These are phyloP conservation scores for Sternotherus odoratus DNA, from an alignment of 2,797 vertebrate genomes.

Conservation along the genomic window DNA sequence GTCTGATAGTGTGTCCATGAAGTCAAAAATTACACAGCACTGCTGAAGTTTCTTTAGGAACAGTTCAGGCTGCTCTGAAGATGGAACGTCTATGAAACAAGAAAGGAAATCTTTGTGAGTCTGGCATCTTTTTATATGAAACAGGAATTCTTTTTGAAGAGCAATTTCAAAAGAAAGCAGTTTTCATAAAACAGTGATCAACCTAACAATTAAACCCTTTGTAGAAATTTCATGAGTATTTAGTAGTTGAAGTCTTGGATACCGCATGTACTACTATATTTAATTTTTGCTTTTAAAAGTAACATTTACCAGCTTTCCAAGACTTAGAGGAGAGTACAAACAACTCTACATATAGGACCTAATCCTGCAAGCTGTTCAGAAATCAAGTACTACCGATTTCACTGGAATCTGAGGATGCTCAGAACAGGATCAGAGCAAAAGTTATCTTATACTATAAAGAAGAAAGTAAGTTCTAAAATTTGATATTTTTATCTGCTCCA, in stretches of 20 bases:
- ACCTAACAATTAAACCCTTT: constrained; percentile 59
- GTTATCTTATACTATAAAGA: neutral
- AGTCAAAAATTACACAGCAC: constrained; percentile 99
- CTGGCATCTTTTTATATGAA: constrained; percentile 79
- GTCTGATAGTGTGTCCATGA: constrained; percentile 99
- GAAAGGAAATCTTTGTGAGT: constrained; percentile 82
- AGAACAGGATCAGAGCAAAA: neutral
- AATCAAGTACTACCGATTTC: neutral
- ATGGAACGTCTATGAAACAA: constrained; percentile 93
- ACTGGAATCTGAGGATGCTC: neutral
- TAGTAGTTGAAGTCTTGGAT: constrained; percentile 25
- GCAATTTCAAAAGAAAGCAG: constrained; percentile 76
- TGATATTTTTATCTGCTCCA: no score
- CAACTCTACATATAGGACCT: neutral
- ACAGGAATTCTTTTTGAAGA: constrained; percentile 79
- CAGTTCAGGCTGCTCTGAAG: constrained; percentile 98
- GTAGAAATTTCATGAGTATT: constrained; percentile 4
- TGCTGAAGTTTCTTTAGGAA: constrained; percentile 99
- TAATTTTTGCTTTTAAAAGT: constrained; percentile 39
- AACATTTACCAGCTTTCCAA: constrained; percentile 38
- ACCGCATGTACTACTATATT: constrained; percentile 13
- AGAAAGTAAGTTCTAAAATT: neutral
- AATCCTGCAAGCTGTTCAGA: neutral
- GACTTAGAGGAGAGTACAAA: constrained; percentile 8
- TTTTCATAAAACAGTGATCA: constrained; percentile 73